Percentiles rank a stretch among this genome's conserved stretches.
Evolutionary conservation across 2,888 invertebrate species (phyloP).

Genomic region (Sinelater perroti): DNA sequence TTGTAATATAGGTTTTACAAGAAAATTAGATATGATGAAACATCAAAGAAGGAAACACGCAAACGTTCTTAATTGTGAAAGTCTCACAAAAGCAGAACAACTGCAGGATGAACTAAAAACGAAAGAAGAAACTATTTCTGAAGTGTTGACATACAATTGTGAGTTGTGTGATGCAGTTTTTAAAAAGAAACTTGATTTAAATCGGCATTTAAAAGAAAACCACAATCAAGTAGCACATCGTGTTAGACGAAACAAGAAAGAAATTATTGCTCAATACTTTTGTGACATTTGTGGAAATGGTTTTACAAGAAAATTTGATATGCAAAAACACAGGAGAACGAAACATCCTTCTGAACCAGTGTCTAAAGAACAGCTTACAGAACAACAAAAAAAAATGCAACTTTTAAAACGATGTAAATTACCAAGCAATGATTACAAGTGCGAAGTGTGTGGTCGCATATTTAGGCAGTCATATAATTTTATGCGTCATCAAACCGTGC

Average conservation of each 20-base stretch:
- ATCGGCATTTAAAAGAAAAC: constrained; percentile 43
- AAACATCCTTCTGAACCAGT: constrained; percentile 46
- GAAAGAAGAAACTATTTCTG: neutral
- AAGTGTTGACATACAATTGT: constrained; percentile 33
- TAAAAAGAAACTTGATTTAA: constrained; percentile 41
- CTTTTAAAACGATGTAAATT: constrained; percentile 50
- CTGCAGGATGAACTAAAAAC: neutral
- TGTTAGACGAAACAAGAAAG: constrained; percentile 49
- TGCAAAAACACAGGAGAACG: constrained; percentile 52
- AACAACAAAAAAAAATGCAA: constrained; percentile 37
- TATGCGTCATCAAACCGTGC: constrained; percentile 62
- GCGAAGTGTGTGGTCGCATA: constrained; percentile 60
- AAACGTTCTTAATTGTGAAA: neutral
- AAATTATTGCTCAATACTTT: constrained; percentile 49
- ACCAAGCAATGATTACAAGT: constrained; percentile 53
- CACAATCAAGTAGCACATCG: constrained; percentile 39
- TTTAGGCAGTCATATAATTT: constrained; percentile 56
- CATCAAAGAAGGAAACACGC: constrained; percentile 27
- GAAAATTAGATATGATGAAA: constrained; percentile 37
- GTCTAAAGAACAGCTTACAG: constrained; percentile 26
- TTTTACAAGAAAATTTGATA: constrained; percentile 56
- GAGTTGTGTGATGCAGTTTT: constrained; percentile 45
- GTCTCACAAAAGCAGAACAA: neutral
- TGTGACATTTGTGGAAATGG: constrained; percentile 54
- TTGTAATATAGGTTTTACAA: constrained; percentile 39